Base-by-base conservation (phyloP, 2,113 vertebrate genomes). In the Paradisaea rubra region DNA sequence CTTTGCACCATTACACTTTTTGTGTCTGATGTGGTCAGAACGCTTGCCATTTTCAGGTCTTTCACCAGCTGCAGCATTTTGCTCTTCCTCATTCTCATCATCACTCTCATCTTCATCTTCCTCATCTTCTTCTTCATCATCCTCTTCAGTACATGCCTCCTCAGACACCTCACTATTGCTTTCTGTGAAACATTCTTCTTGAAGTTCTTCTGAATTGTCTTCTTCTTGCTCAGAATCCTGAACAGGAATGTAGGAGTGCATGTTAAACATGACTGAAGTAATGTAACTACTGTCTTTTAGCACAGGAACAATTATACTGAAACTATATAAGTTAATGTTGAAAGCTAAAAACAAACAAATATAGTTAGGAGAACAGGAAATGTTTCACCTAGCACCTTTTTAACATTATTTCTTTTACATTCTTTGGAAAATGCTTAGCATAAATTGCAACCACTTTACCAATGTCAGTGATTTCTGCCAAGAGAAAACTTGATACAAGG, bases 111-210 rank as follows among this genome's bases (percentile, higher is more conserved):
- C 97, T 64, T 98, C 96, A 9, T 92, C 91, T 30, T 91, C 90
- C 7, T 97, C 95, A 0, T 97, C 84, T 44, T 91, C 92, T 16
- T 97, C 97, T 14, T 98, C 97, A 41, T 98, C 98, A 31, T 97
- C 98, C 42, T 98, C 97, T 61, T 96, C 97, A 17, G 97, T 97
- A 23, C 86, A 97, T 9, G 94, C 89, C 28, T 97, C 97, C 86
- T 98, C 98, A 27, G 97, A 97, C 57, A 97, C 97, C 89, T 98
- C 98, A 11, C 98, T 99, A 91, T 98, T 98, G 80, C 92, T 98
- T 83, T 98, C 98, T 41, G 97, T 98, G 94, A 98, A 98, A 95
- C 94, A 85, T 25, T 98, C 98, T 54, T 98, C 98, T 37, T 98
- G 98, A 59, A 97, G 98, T 42, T 98, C 97, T 81, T 98, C 98